Percentiles rank a stretch among this genome's conserved stretches.
Conservation (phyloP, 2,888 invertebrate species). For the Tachina lurida region DNA sequence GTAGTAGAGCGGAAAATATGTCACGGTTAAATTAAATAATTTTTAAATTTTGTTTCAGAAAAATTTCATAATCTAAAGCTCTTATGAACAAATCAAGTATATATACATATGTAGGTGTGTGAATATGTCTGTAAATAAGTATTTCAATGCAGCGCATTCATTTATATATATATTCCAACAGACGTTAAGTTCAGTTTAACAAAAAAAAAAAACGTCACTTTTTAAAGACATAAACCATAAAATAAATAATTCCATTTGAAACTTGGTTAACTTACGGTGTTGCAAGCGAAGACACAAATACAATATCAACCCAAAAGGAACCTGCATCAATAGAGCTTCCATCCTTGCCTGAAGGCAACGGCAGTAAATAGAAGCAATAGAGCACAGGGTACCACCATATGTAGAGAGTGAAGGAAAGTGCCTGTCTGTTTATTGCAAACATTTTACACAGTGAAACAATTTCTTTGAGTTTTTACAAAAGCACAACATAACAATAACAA, state of each 20-base stretch:
- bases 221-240: constrained; percentile 52
- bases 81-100: no score
- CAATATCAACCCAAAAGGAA: constrained; percentile 20
- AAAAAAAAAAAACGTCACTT: constrained; percentile 18
- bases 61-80: no score
- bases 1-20: no score
- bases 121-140: not conserved
- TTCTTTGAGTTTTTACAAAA: constrained; percentile 63
- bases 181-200: constrained; percentile 3
- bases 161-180: not conserved
- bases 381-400: not conserved
- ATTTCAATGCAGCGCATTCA: not conserved
- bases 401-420: constrained; percentile 21
- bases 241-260: constrained; percentile 60
- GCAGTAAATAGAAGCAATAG: constrained; percentile 39
- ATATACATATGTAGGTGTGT: no score
- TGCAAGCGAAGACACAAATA: constrained; percentile 45
- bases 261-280: constrained; percentile 54
- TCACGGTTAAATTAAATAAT: no score
- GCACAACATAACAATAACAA: constrained; percentile 46
- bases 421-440: constrained; percentile 61
- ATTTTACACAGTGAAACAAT: constrained; percentile 60
- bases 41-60: no score
- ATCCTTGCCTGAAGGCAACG: constrained; percentile 43
- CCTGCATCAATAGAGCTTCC: constrained; percentile 47